Evolutionary conservation across 2,888 invertebrate genomes (phyloP), one percentile per base, ranked within the genome.

Genomic region (Aphelenchoides bicaudatus): DNA sequence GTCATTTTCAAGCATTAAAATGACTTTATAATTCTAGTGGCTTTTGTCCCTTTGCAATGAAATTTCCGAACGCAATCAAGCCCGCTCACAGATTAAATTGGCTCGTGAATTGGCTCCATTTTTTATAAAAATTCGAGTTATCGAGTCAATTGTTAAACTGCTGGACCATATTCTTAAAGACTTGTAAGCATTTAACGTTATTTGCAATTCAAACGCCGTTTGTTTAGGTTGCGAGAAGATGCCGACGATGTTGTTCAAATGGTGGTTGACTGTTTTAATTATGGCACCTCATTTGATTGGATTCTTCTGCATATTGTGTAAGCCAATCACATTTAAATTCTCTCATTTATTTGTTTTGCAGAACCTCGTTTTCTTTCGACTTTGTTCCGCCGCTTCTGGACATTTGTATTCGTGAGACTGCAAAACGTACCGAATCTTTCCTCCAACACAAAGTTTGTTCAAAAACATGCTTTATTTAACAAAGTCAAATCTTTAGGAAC

Each of bases 221-320:
- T 16, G 34, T 34, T 13, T 34, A 34, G 34, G 16, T 47, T 49
- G 13, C 29, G 21, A 28, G 10, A 49, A 23, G 13, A 49, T 21
- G 21, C 49, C 10, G 2, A 49, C 6, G 37, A 51, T 8, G 52
- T 51, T 13, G 27, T 51, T 19, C 19, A 30, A 2, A 31, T 31
- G 1, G 16, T 30, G 10, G 37, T 51, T 3, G 52, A 51, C 28
- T 37, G 25, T 8, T 51, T 51, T n/a, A 16, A 30, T 8, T 51
- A 51, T 27, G 52, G 28, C 2, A 39, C 39, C n/a, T n/a, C 19
- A n/a, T 51, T 51, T 27, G 52, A 51, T 38, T 51, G 52, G 52
- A 21, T 51, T 2, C 37, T 51, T 19, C 52, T 51, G 1, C 38
- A 51, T 28, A 6, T 51, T 10, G 37, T 37, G 52, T 51, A 1